These are phyloP conservation scores for Ophonus ardosiacus DNA, from an alignment of 2,888 invertebrate genomes.

Conservation along the genomic window DNA sequence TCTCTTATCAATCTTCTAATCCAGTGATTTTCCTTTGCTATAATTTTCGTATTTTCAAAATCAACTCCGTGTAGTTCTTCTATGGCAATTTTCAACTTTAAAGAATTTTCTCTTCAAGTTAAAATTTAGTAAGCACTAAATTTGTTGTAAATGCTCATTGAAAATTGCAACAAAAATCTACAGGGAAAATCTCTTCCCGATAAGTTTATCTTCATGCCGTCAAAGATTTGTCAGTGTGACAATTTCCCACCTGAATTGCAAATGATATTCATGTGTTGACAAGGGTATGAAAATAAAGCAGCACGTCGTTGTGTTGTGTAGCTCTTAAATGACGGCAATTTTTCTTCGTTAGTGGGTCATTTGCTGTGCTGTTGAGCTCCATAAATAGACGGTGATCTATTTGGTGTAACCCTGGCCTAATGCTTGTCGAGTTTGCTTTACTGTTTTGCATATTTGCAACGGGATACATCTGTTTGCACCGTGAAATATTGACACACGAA, in stretches of 20 bases:
- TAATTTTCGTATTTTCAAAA: too few relatives aligned
- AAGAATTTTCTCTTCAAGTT: too few relatives aligned
- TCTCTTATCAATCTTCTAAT: too few relatives aligned
- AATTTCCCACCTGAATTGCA: slow-evolving; percentile 25
- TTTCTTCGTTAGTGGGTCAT: slow-evolving; percentile 51
- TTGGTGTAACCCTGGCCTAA: slow-evolving; percentile 45
- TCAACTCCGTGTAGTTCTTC: too few relatives aligned
- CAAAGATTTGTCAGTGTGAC: not conserved
- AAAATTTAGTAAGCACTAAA: too few relatives aligned
- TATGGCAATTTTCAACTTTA: too few relatives aligned
- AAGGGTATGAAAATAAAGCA: slow-evolving; percentile 29
- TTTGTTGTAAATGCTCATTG: too few relatives aligned
- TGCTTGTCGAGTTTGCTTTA: not conserved
- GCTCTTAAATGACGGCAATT: slow-evolving; percentile 51
- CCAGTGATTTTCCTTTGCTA: too few relatives aligned
- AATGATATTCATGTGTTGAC: slow-evolving; percentile 35
- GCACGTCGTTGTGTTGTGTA: slow-evolving; percentile 19
- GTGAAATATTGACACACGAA: not conserved
- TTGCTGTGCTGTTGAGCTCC: slow-evolving; percentile 50
- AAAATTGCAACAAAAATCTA: too few relatives aligned
- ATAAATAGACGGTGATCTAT: slow-evolving; percentile 56
- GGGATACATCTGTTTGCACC: not conserved
- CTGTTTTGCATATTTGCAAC: slow-evolving; percentile 6
- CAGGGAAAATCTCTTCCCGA: not conserved
- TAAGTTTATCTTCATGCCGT: not conserved